These are phyloP conservation scores for Morpho achilles DNA, from an alignment of 2,888 invertebrate genomes.

Conservation along the genomic window DNA sequence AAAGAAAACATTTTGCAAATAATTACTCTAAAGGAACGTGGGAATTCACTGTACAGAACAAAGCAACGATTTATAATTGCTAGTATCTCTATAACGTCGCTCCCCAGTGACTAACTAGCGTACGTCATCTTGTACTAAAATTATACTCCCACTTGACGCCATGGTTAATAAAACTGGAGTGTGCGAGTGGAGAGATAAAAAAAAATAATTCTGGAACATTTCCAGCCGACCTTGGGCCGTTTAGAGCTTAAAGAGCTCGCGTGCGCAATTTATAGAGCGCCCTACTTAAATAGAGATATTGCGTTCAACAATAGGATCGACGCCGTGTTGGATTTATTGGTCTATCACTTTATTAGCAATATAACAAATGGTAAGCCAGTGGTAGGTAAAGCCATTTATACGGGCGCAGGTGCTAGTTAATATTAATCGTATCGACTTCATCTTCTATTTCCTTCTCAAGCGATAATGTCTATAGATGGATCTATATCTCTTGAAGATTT, in stretches of 20 bases:
- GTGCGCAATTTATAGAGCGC: slow-evolving; percentile 59
- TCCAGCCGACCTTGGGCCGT: slow-evolving; percentile 73
- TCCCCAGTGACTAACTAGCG: slow-evolving; percentile 1
- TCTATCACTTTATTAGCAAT: background rate
- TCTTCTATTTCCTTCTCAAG: no score
- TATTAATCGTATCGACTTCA: no score
- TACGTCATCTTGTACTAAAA: slow-evolving; percentile 17
- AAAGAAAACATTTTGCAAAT: no score
- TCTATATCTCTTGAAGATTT: no score
- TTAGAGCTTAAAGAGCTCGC: slow-evolving; percentile 57
- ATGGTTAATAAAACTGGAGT: slow-evolving; percentile 18
- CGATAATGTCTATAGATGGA: no score
- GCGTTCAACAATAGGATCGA: slow-evolving; percentile 18
- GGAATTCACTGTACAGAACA: slow-evolving; percentile 4
- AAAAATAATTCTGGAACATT: slow-evolving; percentile 60
- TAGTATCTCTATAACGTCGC: background rate
- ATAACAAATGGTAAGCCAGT: no score
- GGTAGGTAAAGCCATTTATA: no score
- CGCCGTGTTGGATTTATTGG: slow-evolving; percentile 1
- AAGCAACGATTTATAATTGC: slow-evolving; percentile 5
- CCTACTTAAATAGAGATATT: slow-evolving; percentile 43
- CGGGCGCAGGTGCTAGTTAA: no score
- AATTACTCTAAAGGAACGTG: background rate
- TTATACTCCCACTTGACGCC: slow-evolving; percentile 21
- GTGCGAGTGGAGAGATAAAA: slow-evolving; percentile 20